Base-by-base conservation (phyloP, 2,888 invertebrate genomes). In the Dasysyrphus tricinctus region DNA sequence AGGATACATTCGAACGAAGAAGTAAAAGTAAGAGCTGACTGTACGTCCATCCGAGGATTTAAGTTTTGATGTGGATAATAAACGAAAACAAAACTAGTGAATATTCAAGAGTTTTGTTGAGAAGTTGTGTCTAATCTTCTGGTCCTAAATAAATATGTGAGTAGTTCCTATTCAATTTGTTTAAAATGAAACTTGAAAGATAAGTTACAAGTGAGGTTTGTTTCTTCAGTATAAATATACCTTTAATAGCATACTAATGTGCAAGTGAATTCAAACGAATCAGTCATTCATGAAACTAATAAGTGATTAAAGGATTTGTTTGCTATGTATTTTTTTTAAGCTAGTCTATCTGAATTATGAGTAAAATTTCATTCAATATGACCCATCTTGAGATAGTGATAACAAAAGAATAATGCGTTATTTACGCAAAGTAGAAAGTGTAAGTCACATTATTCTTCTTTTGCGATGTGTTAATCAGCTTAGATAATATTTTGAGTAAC, bases 11-110 rank as follows among this genome's bases (percentile, higher is more conserved):
- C 5, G 42, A 44, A 34, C n/a, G 19, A 57, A 77, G 42, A 75
- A 65, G 65, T 65, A 54, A 80, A 81, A 80, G 80, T 61, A 39
- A 77, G 56, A 76, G 54, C 73, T 73, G 29, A 49, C 29, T 16
- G 54, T 37, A 42, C 42, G 32, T 29, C 67, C 34, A 49, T 39
- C 29, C 54, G 19, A 54, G 59, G n/a, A 69, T 63, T 72, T 77
- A n/a, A 86, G 85, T 86, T 69, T 69, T 34, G 24, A 39, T 51
- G 65, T 57, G 72, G 34, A 77, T 69, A 51, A 44, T 56, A 47
- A 69, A 74, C 29, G 57, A 69, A 49, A 69, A 44, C 67, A 24
- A 70, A 76, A 79, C 44, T 61, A 74, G 65, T 78, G 37, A 74
- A 79, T 49, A 49, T 63, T 77, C 72, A 65, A 57, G 42, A 63